Conservation (phyloP, 2,113 vertebrate species). For the Madoqua kirkii region DNA sequence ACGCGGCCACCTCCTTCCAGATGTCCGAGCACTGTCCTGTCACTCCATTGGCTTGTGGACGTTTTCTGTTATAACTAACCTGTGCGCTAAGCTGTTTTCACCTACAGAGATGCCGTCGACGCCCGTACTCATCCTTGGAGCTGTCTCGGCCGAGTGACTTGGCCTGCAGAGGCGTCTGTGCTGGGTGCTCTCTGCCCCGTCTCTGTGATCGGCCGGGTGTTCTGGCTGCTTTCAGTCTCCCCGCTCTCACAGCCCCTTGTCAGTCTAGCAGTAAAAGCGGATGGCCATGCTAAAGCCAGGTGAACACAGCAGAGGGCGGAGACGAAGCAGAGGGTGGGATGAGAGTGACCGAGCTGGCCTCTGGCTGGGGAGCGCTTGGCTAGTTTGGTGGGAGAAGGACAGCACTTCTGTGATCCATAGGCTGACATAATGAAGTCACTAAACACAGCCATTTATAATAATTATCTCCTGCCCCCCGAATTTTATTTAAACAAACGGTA, state of each 20-base stretch:
- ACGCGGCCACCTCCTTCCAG: fast-evolving
- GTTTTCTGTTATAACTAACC: background rate
- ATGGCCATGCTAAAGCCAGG: fast-evolving
- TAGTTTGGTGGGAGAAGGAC: background rate
- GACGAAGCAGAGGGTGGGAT: background rate
- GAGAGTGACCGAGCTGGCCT: background rate
- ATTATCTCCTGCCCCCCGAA: background rate
- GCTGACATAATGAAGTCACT: background rate
- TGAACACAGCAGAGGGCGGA: background rate
- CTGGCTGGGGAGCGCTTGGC: background rate
- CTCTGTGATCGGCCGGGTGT: background rate
- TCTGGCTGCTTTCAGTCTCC: background rate
- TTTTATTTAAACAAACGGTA: background rate
- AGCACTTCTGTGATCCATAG: background rate
- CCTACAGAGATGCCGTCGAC: background rate
- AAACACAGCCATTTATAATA: background rate
- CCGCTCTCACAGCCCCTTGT: background rate
- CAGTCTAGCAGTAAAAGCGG: background rate
- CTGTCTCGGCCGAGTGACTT: background rate
- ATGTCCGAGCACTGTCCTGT: background rate
- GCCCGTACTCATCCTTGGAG: fast-evolving
- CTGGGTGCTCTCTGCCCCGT: background rate
- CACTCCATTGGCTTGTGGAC: fast-evolving
- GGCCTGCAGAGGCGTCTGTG: background rate
- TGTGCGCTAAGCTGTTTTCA: background rate